A percentile compares a stretch with the other conserved stretches of the same genome.
phyloP scores from a whole-genome alignment of 2,113 vertebrate genomes.

The Gopherus evgoodei region DNA sequence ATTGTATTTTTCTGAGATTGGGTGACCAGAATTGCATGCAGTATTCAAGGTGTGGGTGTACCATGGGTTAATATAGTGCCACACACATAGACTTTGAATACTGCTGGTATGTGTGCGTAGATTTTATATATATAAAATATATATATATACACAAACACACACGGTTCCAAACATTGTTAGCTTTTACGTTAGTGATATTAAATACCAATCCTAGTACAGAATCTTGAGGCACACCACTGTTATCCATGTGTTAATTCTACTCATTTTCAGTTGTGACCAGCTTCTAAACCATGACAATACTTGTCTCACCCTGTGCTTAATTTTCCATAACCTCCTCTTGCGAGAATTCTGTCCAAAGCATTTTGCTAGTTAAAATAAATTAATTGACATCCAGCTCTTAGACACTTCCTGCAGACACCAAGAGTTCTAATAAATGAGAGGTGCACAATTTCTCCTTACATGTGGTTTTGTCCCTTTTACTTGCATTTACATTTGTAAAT shows the following conservation, averaged over 20 bases:
- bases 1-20: not conserved
- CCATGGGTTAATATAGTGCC: not conserved
- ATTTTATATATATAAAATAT: too few relatives aligned
- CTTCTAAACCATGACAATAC: not conserved
- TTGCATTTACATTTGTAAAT: not conserved
- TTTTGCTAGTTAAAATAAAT: not conserved
- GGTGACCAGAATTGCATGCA: not conserved
- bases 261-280: not conserved
- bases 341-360: too few relatives aligned
- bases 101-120: too few relatives aligned
- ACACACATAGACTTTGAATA: too few relatives aligned
- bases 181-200: not conserved
- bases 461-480: rapidly evolving
- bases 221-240: not conserved
- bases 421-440: not conserved
- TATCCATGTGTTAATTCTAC: not conserved
- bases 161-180: too few relatives aligned
- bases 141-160: too few relatives aligned
- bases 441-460: not conserved
- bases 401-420: not conserved
- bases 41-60: not conserved
- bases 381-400: not conserved
- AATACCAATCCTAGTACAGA: not conserved
- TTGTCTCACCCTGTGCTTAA: not conserved
- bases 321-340: too few relatives aligned